Conservation (phyloP, 1,140 invertebrate genomes). For the Zophobas morio region DNA sequence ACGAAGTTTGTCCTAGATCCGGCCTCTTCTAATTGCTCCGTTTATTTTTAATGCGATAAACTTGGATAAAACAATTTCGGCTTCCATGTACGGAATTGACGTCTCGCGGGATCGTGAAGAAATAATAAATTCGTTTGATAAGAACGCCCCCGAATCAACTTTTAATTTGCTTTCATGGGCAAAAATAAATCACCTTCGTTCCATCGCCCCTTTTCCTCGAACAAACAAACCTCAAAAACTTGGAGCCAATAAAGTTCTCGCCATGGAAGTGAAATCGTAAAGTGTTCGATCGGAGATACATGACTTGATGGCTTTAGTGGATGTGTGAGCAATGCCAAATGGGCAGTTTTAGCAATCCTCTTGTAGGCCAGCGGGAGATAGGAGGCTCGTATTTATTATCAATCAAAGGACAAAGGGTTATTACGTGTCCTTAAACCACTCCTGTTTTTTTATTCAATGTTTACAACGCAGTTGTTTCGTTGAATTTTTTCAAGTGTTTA, state of each 20-base stretch:
- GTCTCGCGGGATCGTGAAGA: neutral
- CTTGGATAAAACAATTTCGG: conserved; percentile 17
- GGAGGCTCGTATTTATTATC: too few species aligned
- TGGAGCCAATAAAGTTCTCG: conserved; percentile 46
- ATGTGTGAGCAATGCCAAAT: conserved; percentile 31
- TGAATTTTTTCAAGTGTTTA: neutral
- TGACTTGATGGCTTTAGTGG: conserved; percentile 35
- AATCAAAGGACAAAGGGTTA: too few species aligned
- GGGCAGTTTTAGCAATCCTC: neutral
- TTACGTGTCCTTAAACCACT: too few species aligned
- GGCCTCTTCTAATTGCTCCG: conserved; percentile 24
- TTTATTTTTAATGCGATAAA: conserved; percentile 31
- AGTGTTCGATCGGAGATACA: conserved; percentile 45
- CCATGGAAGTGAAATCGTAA: conserved; percentile 45
- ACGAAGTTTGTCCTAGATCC: conserved; percentile 33
- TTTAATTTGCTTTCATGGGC: conserved; percentile 4
- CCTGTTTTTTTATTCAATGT: too few species aligned
- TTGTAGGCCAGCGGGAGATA: too few species aligned
- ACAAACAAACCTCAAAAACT: conserved; percentile 47
- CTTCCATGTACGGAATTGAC: conserved; percentile 10
- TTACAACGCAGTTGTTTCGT: neutral
- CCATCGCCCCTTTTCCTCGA: neutral
- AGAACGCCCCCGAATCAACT: neutral
- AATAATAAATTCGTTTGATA: too few species aligned
- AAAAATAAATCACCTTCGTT: conserved; percentile 17